Evolutionary conservation across 1,140 invertebrate species (phyloP), one percentile per base, ranked within the genome.

Genomic region (Drosophila pseudoobscura): DNA sequence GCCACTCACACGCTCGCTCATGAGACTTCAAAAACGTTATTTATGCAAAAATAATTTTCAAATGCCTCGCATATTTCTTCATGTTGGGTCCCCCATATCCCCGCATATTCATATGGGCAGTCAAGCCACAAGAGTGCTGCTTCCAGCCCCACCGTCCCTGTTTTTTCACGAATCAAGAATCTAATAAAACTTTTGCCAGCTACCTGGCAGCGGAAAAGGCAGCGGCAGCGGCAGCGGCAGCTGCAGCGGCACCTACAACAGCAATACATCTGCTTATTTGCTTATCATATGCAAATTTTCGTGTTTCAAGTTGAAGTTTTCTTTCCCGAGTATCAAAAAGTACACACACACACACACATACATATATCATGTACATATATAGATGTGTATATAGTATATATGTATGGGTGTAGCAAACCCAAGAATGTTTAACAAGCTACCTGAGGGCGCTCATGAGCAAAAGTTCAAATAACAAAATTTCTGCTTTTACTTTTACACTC

Each of bases 381-480:
- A 29, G 44, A 50, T 47, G 57, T 39, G 73, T 52, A 43, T 20
- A 22, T 44, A 5, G 17, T 47, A 55, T 61, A 55, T 43, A 35
- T 46, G 54, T 62, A 54, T 51, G 58, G 50, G 56, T 66, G 70
- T 68, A 82, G 60, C 52, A 35, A 35, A 65, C 64, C 61, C 58
- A 87, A 88, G 83, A 87, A 87, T 87, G 83, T 88, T 87, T 87
- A 87, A 87, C 83, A 87, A 87, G 83, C 83, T 76, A 87, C 84
- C 83, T 76, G 63, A 78, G 75, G 75, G 82, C 65, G 62, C 52
- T 62, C 58, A 65, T 63, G 54, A 80, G 78, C 71, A 75, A 87
- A 87, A 88, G 83, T 87, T 87, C 83, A 87, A 89, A 87, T 87
- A 87, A 83, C 82, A 69, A 83, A 72, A 79, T 83, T 88, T 78